These are phyloP conservation scores for Hoplostethus mediterraneus DNA, from an alignment of 2,797 vertebrate species.

Conservation along the genomic window DNA sequence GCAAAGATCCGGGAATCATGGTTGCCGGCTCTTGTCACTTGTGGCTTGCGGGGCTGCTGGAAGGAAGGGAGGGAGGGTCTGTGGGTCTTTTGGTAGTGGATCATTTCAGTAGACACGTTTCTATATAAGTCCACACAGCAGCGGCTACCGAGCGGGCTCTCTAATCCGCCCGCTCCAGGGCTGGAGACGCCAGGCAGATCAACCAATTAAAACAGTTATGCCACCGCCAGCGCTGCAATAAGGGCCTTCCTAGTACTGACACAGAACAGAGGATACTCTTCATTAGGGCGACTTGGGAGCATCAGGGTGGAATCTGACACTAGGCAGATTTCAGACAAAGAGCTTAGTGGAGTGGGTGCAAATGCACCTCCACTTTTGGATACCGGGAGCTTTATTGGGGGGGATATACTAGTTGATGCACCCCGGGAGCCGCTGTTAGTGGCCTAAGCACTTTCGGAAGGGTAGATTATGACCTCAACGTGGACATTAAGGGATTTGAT, in stretches of 20 bases:
- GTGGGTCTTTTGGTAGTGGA: constrained; percentile 54
- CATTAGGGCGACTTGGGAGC: constrained; percentile 70
- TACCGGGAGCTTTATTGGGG: constrained; percentile 56
- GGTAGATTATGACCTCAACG: constrained; percentile 76
- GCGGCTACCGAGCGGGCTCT: constrained; percentile 71
- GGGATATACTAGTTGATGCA: constrained; percentile 52
- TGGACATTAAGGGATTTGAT: constrained; percentile 75
- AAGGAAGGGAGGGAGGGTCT: constrained; percentile 16
- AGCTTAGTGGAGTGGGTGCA: constrained; percentile 65
- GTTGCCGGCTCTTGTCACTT: constrained; percentile 45
- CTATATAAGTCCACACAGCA: constrained; percentile 77
- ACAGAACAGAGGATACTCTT: constrained; percentile 71
- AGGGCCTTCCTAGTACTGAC: constrained; percentile 71
- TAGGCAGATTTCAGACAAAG: constrained; percentile 71
- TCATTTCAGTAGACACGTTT: constrained; percentile 70
- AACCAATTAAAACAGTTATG: constrained; percentile 84
- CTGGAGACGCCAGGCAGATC: constrained; percentile 86
- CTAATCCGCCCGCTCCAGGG: constrained; percentile 74
- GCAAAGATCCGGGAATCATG: constrained; percentile 39
- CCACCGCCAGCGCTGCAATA: constrained; percentile 61
- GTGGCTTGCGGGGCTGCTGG: constrained; percentile 2
- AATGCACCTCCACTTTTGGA: constrained; percentile 73
- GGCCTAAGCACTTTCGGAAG: constrained; percentile 81
- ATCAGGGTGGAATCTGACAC: constrained; percentile 78
- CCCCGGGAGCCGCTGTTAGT: constrained; percentile 49